Percentiles rank a stretch among this genome's conserved stretches.
phyloP scores from a whole-genome alignment of 2,797 vertebrate species.

The Crenichthys baileyi region DNA sequence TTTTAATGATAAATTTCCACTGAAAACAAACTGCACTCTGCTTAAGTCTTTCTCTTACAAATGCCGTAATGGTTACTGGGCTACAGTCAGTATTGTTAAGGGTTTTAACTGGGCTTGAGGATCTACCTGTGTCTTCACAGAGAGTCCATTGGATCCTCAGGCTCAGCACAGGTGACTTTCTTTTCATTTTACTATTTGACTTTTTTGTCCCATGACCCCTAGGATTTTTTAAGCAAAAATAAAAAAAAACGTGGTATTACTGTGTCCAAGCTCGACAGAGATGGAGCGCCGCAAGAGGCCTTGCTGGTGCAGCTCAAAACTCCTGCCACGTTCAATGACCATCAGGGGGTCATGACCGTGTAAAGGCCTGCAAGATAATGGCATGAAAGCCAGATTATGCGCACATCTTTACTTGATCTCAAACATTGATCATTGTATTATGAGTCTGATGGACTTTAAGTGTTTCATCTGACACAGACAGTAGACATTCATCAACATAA shows the following conservation, averaged over 20 bases:
- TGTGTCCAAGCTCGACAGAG: not conserved
- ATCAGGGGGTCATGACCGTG: not conserved
- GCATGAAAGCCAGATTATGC: not conserved
- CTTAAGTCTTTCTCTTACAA: not conserved
- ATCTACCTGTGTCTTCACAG: too few species aligned
- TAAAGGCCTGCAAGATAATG: not conserved
- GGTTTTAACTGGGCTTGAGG: too few species aligned
- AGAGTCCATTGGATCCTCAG: not conserved
- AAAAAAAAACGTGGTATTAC: not conserved
- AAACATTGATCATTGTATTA: not conserved
- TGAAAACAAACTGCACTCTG: not conserved
- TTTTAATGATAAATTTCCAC: not conserved
- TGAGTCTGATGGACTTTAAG: not conserved
- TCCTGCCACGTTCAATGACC: not conserved
- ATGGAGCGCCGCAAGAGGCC: too few species aligned
- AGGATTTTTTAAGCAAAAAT: not conserved
- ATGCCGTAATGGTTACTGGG: too few species aligned
- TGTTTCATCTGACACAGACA: conserved; percentile 3
- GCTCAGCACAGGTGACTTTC: not conserved
- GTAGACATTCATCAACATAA: conserved; percentile 4
- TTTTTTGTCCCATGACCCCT: not conserved
- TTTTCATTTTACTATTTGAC: not conserved
- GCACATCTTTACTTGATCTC: not conserved
- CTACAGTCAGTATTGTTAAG: too few species aligned
- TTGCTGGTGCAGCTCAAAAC: not conserved